Evolutionary conservation across 2,113 vertebrate species (phyloP).

Genomic region (Bostrychus sinensis): DNA sequence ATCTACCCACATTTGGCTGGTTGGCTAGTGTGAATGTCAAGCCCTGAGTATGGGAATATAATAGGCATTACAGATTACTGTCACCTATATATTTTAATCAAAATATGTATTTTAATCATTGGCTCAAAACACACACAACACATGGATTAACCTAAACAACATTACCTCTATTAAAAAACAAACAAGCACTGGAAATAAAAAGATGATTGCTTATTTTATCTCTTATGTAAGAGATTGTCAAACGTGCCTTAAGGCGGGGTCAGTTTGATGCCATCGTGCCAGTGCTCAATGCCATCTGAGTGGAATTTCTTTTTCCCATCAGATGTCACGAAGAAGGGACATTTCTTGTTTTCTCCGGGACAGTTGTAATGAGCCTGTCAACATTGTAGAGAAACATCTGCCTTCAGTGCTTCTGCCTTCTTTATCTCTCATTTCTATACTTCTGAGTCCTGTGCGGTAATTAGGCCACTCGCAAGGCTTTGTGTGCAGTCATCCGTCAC

Average conservation of each 20-base stretch:
- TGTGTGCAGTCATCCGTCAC: conserved; percentile 58
- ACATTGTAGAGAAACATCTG: conserved; percentile 63
- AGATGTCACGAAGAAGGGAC: conserved; percentile 27
- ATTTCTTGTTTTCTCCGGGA: conserved; percentile 40
- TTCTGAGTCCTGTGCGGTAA: conserved; percentile 57
- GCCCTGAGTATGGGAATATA: too few relatives aligned
- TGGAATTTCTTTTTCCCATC: conserved; percentile 20
- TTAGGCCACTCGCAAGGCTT: conserved; percentile 39
- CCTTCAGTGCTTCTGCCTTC: conserved; percentile 22
- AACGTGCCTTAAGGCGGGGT: conserved; percentile 3
- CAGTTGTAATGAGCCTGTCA: conserved; percentile 62
- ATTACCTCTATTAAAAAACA: not conserved
- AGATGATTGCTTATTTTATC: not conserved
- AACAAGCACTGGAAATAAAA: not conserved
- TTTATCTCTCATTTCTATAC: conserved; percentile 45
- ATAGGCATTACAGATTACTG: too few relatives aligned
- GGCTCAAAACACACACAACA: too few relatives aligned
- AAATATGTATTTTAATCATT: too few relatives aligned
- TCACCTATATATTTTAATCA: too few relatives aligned
- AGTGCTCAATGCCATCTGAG: conserved; percentile 4
- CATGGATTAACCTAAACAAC: too few relatives aligned
- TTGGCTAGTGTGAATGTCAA: too few relatives aligned
- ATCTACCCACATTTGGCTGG: too few relatives aligned
- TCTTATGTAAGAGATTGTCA: conserved; percentile 1
- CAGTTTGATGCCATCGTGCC: conserved; percentile 13